Evolutionary conservation across 2,113 vertebrate species (phyloP).

Genomic region (Gila orcuttii): DNA sequence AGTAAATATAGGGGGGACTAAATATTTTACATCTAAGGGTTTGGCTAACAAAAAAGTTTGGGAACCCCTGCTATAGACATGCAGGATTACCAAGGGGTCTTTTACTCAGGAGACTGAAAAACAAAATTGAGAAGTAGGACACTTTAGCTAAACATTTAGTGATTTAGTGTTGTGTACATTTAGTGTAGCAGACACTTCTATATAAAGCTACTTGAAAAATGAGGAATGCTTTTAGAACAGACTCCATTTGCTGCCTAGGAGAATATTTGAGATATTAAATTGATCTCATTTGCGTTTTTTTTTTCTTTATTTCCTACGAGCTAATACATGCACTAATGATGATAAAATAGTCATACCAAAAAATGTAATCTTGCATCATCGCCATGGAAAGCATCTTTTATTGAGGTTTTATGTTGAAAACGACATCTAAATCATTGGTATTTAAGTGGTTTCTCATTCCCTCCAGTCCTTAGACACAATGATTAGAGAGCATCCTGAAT

Average conservation of each 20-base stretch:
- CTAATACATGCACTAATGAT: background rate
- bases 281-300: background rate
- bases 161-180: background rate
- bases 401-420: background rate
- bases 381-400: background rate
- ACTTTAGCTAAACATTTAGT: background rate
- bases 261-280: background rate
- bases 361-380: background rate
- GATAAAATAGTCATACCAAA: background rate
- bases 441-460: conserved; percentile 47
- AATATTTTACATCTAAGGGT: background rate
- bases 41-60: background rate
- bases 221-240: background rate
- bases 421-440: background rate
- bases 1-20: background rate
- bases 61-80: background rate
- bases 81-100: too few species aligned
- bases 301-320: background rate
- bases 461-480: conserved; percentile 85
- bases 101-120: too few species aligned
- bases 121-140: background rate
- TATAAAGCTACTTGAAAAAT: background rate
- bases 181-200: background rate
- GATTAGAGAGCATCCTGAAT: conserved; percentile 88
- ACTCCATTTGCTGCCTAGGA: background rate